Evolutionary conservation across 2,113 vertebrate species (phyloP).

Genomic region (Lamprotornis superbus): DNA sequence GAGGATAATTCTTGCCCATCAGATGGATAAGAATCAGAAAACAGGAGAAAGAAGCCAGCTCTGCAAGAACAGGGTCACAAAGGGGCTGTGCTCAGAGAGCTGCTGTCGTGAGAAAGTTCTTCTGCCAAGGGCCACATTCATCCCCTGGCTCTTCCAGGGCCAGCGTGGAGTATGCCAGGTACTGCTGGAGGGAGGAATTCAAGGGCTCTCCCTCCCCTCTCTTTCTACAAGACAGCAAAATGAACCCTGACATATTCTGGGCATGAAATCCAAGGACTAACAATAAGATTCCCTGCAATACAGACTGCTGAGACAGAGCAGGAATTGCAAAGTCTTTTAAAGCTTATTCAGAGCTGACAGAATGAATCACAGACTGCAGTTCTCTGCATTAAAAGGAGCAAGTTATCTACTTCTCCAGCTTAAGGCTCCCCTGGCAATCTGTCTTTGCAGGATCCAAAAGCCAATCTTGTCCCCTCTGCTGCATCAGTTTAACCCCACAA

Average conservation of each 20-base stretch:
- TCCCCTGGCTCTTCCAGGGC: not conserved
- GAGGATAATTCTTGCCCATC: not conserved
- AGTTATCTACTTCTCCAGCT: not conserved
- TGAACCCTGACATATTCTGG: constrained; percentile 37
- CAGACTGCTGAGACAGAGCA: not conserved
- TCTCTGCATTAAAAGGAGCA: not conserved
- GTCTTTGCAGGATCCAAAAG: not conserved
- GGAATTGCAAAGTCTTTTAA: not conserved
- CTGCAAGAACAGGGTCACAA: not conserved
- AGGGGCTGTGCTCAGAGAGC: not conserved
- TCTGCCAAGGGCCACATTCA: not conserved
- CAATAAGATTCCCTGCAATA: not conserved
- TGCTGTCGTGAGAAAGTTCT: constrained; percentile 18
- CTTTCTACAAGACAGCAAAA: not conserved
- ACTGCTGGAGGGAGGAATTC: not conserved
- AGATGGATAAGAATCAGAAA: not conserved
- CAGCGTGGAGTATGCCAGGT: not conserved
- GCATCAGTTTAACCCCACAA: not conserved
- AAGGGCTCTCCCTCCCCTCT: not conserved
- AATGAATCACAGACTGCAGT: not conserved
- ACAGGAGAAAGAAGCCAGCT: not conserved
- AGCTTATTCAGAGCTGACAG: not conserved
- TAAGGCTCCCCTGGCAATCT: not conserved
- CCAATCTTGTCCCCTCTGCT: not conserved
- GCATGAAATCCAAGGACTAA: not conserved